Evolutionary conservation across 2,888 invertebrate species (phyloP), one percentile per base, ranked within the genome.

Genomic region (Ligdia adustata): DNA sequence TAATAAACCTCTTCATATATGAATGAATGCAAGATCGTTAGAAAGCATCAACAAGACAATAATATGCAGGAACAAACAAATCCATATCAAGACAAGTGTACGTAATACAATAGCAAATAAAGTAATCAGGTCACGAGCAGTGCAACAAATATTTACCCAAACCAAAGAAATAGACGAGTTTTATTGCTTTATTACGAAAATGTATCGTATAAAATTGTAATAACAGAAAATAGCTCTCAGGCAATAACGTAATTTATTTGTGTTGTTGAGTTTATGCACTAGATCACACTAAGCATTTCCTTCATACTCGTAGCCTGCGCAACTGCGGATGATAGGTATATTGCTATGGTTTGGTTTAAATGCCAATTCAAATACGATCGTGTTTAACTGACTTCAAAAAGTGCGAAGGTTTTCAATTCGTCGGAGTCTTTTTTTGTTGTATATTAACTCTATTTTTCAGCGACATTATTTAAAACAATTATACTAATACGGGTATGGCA

Each of bases 91-190:
- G 41, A 39, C n/a, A n/a, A n/a, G n/a, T n/a, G n/a, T n/a, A n/a
- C n/a, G 50, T 52, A 34, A 53, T 52, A 55, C 44, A 43, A 56
- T 32, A 55, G 44, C 52, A 61, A 57, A 62, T 47, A 60, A 33
- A 7, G 31, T 26, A 66, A 64, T 57, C 65, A 64, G 72, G 67
- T 70, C 74, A 72, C 55, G 70, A 69, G 52, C 72, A 59, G 22
- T 45, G 42, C 38, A 56, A 56, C 62, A 65, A 72, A 72, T 66
- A 72, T 72, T 72, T 68, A 54, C 33, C 12, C 26, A 13, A 9
- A 24, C 54, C 29, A 11, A 62, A 35, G 61, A 63, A 70, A 72
- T 72, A 72, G 66, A 72, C 64, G 62, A 69, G 61, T 59, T 52
- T 53, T 49, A 57, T 45, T 32, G 46, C 27, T 12, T 27, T 27